Percentiles rank a stretch among this genome's conserved stretches.
phyloP scores from a whole-genome alignment of 2,797 vertebrate species.

The Dipus sagitta region DNA sequence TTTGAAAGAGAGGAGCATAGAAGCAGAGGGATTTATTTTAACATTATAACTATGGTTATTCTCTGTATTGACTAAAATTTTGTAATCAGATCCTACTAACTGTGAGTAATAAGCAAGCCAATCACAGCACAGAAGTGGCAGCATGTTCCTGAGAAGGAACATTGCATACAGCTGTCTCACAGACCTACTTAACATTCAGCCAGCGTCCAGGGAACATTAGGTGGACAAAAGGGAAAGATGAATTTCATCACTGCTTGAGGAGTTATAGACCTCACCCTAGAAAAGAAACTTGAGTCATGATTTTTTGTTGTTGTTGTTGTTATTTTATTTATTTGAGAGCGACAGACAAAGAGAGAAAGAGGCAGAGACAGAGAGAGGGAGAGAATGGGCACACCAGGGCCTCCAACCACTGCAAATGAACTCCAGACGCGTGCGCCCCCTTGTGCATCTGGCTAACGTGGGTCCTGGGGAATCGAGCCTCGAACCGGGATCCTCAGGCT shows the following conservation, averaged over 20 bases:
- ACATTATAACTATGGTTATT: background rate
- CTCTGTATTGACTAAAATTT: conserved; percentile 31
- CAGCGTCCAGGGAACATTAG: background rate
- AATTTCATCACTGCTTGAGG: background rate
- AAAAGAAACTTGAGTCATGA: background rate
- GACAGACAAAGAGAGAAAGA: too few species aligned
- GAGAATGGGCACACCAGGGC: too few species aligned
- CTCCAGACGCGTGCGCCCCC: too few species aligned
- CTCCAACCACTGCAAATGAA: too few species aligned
- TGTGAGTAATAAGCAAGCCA: background rate
- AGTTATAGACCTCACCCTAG: background rate
- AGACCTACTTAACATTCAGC: background rate
- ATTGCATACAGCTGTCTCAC: background rate
- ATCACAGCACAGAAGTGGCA: background rate
- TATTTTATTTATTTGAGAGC: too few species aligned
- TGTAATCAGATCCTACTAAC: background rate
- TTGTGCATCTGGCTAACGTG: too few species aligned
- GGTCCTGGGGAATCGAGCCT: too few species aligned
- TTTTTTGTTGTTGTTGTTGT: too few species aligned
- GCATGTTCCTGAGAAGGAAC: background rate
- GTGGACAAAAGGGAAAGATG: background rate
- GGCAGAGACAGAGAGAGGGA: too few species aligned
- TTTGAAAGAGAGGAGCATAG: background rate
- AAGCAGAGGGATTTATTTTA: conserved; percentile 5
- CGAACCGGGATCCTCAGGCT: too few species aligned